Percentiles rank a stretch among this genome's conserved stretches.
Evolutionary conservation across 1,140 invertebrate species (phyloP).

Genomic region (Macrotrachela quadricornifera): DNA sequence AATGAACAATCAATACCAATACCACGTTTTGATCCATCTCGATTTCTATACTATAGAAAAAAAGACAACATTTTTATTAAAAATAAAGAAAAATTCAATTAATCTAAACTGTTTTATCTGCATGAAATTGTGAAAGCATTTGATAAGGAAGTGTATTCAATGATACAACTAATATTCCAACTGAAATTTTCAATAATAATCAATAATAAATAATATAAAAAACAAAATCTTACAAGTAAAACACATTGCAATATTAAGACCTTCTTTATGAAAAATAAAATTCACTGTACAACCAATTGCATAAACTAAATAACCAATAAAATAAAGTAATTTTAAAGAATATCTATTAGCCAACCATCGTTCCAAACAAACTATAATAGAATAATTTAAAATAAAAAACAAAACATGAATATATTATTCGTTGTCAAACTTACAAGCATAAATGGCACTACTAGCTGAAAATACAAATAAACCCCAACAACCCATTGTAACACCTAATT

Average conservation of each 20-base stretch:
- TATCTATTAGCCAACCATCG: background rate
- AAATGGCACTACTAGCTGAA: conserved; percentile 1
- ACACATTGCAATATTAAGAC: conserved; percentile 1
- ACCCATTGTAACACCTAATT: conserved; percentile 6
- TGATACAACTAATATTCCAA: too few species aligned
- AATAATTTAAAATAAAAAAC: background rate
- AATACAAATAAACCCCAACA: conserved; percentile 5
- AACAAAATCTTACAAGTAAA: conserved; percentile 1
- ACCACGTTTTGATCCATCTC: background rate
- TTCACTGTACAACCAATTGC: background rate
- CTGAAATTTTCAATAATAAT: too few species aligned
- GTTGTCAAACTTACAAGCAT: background rate
- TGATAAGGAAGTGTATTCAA: conserved; percentile 6
- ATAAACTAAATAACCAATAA: conserved; percentile 4
- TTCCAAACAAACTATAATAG: conserved; percentile 1
- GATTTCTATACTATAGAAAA: background rate
- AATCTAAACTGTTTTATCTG: conserved; percentile 3
- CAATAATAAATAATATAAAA: too few species aligned
- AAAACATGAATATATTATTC: background rate
- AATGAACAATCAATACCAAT: conserved; percentile 6
- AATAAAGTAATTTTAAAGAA: background rate
- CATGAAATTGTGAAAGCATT: conserved; percentile 8
- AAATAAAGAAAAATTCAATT: too few species aligned
- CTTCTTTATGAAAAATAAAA: background rate
- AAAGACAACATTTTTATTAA: too few species aligned